Evolutionary conservation across 2,113 vertebrate species (phyloP), one percentile per base, ranked within the genome.

Genomic region (Lophura nycthemera): DNA sequence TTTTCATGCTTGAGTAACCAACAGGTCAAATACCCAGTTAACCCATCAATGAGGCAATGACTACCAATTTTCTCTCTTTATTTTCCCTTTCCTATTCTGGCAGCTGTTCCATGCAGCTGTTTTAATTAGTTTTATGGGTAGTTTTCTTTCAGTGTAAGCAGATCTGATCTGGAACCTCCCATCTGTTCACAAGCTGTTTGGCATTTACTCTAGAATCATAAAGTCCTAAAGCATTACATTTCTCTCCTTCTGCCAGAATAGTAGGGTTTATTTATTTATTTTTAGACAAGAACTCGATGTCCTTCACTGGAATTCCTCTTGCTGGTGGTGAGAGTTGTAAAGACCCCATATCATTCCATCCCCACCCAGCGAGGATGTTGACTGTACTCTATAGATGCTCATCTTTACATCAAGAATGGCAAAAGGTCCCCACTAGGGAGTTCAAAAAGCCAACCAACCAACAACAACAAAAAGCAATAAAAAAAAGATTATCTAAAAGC

Each of bases 181-280:
- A 87, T 95, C 87, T 93, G 69, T 90, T 95, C 77, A 72, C 90
- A 93, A 90, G 57, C 83, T 86, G 63, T 86, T 96, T 93, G 80
- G 61, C 47, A 38, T 89, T 95, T 91, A 65, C 70, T 88, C 69
- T 91, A 86, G 69, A 96, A 88, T 88, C 57, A 42, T 63, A 45
- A 91, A 83, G 40, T 90, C 61, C 73, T 86, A 45, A 94, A 86
- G 80, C 66, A 86, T 83, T 92, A 56, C 20, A 43, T 95, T 81
- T 86, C 59, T 69, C 78, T 65, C 20, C 21, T 11, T 61, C 38
- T 83, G 79, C 70, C 91, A 84, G 73, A 86, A 95, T 52, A 74
- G 24, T 34, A 24, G 40, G 12, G 2, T 60, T 95, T 78, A 29
- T 77, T 88, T 56, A 52, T 61, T 88, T 94, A 30, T 82, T 83